Evolutionary conservation across 2,113 vertebrate species (phyloP), one percentile per base, ranked within the genome.

Genomic region (Catharus fuscescens): DNA sequence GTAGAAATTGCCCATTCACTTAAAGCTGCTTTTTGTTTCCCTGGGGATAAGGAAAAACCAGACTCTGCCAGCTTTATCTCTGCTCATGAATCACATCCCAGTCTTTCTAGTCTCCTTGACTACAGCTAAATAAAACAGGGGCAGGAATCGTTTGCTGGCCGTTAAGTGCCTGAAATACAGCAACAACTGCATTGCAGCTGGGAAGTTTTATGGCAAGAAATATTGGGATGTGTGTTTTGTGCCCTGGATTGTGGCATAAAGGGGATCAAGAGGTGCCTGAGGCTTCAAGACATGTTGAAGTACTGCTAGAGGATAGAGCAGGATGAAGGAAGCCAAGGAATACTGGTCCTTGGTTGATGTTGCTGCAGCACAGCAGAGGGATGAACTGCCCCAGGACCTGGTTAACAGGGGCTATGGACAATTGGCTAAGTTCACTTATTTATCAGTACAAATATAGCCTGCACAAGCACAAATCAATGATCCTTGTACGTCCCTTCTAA

Each of bases 81-180:
- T 6, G 6, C 61, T 90, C 40, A 10, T 89, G 87, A 95, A 96
- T 95, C 93, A 90, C 50, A 5, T 91, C 84, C 81, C 90, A 36
- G 25, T 76, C 88, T 76, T 57, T 56, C 62, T 48, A 29, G 96
- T 95, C 93, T 95, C 96, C 94, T 93, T 96, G 96, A 86, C 96
- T 96, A 95, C 96, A 32, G 92, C 90, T 93, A 96, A 95, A 96
- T 95, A 95, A 95, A 96, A 92, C 95, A 96, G 70, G 92, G 66
- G 53, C 90, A 94, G 95, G 66, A 92, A 79, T 74, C 62, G 10
- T 34, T 66, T 0, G 8, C 57, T 21, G 85, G 48, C 90, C 15
- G 1, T 90, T 87, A 36, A 92, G 92, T 40, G 88, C 74, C 85
- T 57, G 92, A 73, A 90, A 88, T 34, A 82, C 72, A 8, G n/a